These are phyloP conservation scores for Acanthisitta chloris DNA, from an alignment of 2,113 vertebrate genomes.

Conservation along the genomic window DNA sequence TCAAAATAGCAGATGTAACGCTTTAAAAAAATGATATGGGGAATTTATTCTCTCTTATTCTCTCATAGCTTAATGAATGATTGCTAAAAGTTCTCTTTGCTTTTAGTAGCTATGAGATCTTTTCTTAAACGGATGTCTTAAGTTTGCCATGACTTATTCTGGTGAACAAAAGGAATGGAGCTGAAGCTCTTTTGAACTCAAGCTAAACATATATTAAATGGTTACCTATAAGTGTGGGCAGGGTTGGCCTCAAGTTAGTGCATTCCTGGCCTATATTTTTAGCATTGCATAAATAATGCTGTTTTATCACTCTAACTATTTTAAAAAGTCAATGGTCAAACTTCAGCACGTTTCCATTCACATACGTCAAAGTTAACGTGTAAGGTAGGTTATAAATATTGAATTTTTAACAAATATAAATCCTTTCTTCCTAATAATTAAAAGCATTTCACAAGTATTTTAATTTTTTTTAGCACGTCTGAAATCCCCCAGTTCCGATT, in stretches of 20 bases:
- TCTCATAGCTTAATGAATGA: neutral
- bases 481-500: conserved; percentile 92
- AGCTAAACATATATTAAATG: neutral
- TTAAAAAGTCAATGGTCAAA: neutral
- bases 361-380: neutral
- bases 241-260: neutral
- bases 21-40: neutral
- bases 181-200: neutral
- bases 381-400: neutral
- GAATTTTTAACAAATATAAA: neutral
- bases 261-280: neutral
- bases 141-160: neutral
- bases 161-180: neutral
- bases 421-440: neutral
- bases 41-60: neutral
- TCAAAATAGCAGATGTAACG: neutral
- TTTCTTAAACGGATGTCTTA: neutral
- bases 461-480: conserved; percentile 72
- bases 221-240: neutral
- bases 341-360: neutral
- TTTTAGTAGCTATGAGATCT: neutral
- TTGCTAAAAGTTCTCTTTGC: neutral
- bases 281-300: neutral
- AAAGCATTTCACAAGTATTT: neutral
- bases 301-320: neutral